Base-by-base conservation (phyloP, 2,113 vertebrate genomes). In the Oryzias woworae region DNA sequence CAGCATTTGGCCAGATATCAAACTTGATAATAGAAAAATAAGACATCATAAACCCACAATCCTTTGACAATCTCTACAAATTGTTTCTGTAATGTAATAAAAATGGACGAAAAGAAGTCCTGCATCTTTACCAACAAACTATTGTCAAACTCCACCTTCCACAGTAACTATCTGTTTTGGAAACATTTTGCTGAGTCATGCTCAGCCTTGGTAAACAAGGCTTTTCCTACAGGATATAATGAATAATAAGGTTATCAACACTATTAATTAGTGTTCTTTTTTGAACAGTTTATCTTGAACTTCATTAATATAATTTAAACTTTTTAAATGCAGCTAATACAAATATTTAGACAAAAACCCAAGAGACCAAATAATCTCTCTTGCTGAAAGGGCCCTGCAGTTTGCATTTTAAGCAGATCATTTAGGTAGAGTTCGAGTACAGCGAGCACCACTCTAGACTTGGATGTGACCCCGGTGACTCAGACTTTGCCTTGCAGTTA, bases 401-500 rank as follows among this genome's bases (percentile, higher is more conserved):
- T 52, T 50, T 51, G n/a, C 20, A 66, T 17, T 41, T 62, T 42
- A 7, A 15, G 15, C 15, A 14, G 14, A 48, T 79, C 18, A 54
- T 24, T 28, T 28, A 41, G 22, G 36, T 48, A 42, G 28, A 48
- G 62, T 58, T 53, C 20, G 18, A 12, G 41, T 1, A 5, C 53
- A 58, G n/a, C 14, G 43, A 62, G n/a, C 12, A 10, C 26, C 46
- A 12, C 36, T 58, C 48, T 22, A 60, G 16, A 49, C 46, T 72
- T 6, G 12, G 17, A 47, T 57, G 28, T 53, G 36, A 72, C 24
- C 26, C 46, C 12, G 15, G 10, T 64, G 57, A 63, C 51, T 71
- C 46, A 42, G 42, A 53, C 23, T 41, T 64, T 23, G 23, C 66
- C 48, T 57, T 1, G 10, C n/a, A n/a, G 1, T 4, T 62, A 13